Evolutionary conservation across 2,888 invertebrate genomes (phyloP), one percentile per base, ranked within the genome.

Genomic region (Drosophila nr. fundita): DNA sequence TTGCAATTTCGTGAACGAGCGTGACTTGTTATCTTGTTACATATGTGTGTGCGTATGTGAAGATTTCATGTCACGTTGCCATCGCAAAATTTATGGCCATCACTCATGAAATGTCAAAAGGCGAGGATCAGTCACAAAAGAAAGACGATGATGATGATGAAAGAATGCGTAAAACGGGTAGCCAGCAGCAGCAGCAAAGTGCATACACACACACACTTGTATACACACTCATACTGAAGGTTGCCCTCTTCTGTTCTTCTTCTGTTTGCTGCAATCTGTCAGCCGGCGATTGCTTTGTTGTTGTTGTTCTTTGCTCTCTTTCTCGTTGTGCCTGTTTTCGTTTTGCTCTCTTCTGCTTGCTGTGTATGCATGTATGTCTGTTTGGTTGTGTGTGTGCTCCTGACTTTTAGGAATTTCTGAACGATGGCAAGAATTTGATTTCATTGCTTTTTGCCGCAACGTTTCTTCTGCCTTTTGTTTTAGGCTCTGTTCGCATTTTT

Each of bases 351-450:
- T 55, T 29, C 18, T 60, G 34, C 18, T 15, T 27, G 54, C 40
- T 32, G n/a, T 29, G 7, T 24, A 45, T 24, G 5, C 15, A 10
- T 49, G 30, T 42, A n/a, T 50, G 38, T 34, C 24, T 70, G 30
- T 63, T 42, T 66, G 55, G 40, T 27, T 40, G 29, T 29, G 62
- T 61, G 27, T 38, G 60, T 64, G 77, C 67, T 78, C 79, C 77
- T 90, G 80, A 82, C 79, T 90, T 90, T 89, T 76, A 74, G 90
- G 89, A 90, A 90, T 91, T 91, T 79, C 80, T 79, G 72, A 86
- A 78, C 83, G 90, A 91, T 82, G 87, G 91, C 74, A 89, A 87
- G 90, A 90, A 89, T 89, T 89, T 87, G 73, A 80, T 87, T 86
- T 80, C 73, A 75, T 79, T 89, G 83, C 90, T 80, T 85, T 85